These are phyloP conservation scores for Bubo blakistoni DNA, from an alignment of 2,113 vertebrate species.

Conservation along the genomic window DNA sequence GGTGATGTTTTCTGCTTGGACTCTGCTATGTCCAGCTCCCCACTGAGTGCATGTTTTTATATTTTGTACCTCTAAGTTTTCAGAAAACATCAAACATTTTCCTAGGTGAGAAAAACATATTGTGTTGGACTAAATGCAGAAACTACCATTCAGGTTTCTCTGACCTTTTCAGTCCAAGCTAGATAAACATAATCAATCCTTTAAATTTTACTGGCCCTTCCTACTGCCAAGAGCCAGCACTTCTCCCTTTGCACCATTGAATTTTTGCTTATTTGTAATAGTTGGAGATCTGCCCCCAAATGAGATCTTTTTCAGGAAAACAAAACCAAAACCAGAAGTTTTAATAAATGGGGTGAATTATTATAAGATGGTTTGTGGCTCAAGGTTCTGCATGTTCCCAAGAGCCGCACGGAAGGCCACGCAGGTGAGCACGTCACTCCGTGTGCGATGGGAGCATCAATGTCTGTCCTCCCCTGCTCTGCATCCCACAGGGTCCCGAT, in stretches of 20 bases:
- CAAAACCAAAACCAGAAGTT: background rate
- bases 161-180: background rate
- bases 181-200: background rate
- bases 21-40: background rate
- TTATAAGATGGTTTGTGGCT: background rate
- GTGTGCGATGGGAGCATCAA: accelerated
- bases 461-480: background rate
- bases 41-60: background rate
- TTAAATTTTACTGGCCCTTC: background rate
- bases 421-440: background rate
- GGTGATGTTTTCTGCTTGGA: no score
- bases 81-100: background rate
- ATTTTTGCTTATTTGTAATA: background rate
- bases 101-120: background rate
- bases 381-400: background rate
- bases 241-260: background rate
- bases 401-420: background rate
- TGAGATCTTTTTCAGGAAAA: background rate
- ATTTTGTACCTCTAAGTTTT: background rate
- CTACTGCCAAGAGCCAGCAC: background rate
- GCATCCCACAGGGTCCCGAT: background rate
- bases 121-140: background rate
- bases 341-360: background rate
- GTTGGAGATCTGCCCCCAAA: background rate
- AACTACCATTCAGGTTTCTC: background rate